Evolutionary conservation across 2,113 vertebrate genomes (phyloP).

Genomic region (Plotosus lineatus): DNA sequence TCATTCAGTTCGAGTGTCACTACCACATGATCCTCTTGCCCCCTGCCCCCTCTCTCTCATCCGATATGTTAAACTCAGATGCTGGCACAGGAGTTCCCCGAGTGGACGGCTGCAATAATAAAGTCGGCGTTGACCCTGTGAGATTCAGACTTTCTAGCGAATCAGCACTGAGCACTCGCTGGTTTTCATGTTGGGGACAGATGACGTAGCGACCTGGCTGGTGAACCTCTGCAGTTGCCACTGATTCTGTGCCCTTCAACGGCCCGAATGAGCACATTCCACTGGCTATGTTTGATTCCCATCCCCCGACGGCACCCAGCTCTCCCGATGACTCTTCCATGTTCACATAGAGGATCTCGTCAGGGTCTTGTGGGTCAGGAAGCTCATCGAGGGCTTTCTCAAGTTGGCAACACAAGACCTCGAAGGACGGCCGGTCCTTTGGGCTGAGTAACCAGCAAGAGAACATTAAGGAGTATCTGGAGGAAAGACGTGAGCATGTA

Average conservation of each 20-base stretch:
- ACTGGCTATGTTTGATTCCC: conserved; percentile 64
- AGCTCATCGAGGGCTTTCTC: conserved; percentile 84
- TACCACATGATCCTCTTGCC: conserved; percentile 65
- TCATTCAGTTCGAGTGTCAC: conserved; percentile 49
- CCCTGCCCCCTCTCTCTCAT: conserved; percentile 56
- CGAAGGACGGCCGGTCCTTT: conserved; percentile 80
- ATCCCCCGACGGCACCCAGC: conserved; percentile 70
- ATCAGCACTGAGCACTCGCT: conserved; percentile 58
- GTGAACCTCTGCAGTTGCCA: conserved; percentile 79
- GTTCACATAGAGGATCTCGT: conserved; percentile 91
- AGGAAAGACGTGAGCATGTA: not conserved
- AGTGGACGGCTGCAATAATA: conserved; percentile 60
- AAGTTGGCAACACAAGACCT: conserved; percentile 77
- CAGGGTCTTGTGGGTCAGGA: conserved; percentile 78
- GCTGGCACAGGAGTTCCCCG: conserved; percentile 55
- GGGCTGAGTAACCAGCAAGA: conserved; percentile 89
- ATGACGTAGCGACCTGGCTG: conserved; percentile 82
- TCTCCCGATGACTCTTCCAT: conserved; percentile 81
- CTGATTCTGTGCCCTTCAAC: conserved; percentile 72
- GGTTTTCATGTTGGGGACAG: conserved; percentile 80
- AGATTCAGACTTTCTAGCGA: conserved; percentile 70
- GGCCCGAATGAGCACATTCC: conserved; percentile 55
- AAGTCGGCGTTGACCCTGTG: conserved; percentile 49
- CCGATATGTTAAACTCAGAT: conserved; percentile 46
- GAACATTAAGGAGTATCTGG: conserved; percentile 84